Evolutionary conservation across 2,888 invertebrate species (phyloP), one percentile per base, ranked within the genome.

Genomic region (Bellardia bayeri): DNA sequence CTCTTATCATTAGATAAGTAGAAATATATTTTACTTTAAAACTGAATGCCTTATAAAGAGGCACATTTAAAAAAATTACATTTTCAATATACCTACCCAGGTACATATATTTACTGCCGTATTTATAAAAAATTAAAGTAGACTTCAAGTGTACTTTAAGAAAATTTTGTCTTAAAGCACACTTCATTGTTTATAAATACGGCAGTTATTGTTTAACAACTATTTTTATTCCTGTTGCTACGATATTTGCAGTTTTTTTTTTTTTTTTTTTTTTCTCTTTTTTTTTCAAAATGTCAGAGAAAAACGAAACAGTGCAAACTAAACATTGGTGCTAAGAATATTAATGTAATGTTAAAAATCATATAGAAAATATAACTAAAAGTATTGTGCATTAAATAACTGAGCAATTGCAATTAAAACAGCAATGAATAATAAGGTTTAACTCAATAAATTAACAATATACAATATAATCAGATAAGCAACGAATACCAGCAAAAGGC

Each of bases 401-500:
- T 11, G 7, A 45, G 13, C 11, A 11, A 9, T 45, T 45, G 11
- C 3, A 6, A 13, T 9, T n/a, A 14, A 58, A 30, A 13, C 13
- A 58, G 1, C 6, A 45, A 51, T 4, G n/a, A 51, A 51, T 11
- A 13, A n/a, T 5, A 51, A n/a, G n/a, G 3, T n/a, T 51, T n/a
- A 51, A 5, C n/a, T 51, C 51, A 6, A 5, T n/a, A 23, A 45
- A 4, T 64, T 49, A 14, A 63, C 4, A 54, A 71, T 23, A 23
- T 23, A 23, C 23, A 23, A 23, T 23, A 14, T 30, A 23, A 66
- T 64, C 64, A 72, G 64, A 72, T 66, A 66, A 69, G 56, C 30
- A 82, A 68, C 16, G 13, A 16, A 11, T 42, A 79, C 66, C 68
- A 74, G 58, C 30, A 58, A 54, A 71, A 63, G 63, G 85, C 51